These are phyloP conservation scores for Protobothrops mucrosquamatus DNA, from an alignment of 2,113 vertebrate species.

Conservation along the genomic window DNA sequence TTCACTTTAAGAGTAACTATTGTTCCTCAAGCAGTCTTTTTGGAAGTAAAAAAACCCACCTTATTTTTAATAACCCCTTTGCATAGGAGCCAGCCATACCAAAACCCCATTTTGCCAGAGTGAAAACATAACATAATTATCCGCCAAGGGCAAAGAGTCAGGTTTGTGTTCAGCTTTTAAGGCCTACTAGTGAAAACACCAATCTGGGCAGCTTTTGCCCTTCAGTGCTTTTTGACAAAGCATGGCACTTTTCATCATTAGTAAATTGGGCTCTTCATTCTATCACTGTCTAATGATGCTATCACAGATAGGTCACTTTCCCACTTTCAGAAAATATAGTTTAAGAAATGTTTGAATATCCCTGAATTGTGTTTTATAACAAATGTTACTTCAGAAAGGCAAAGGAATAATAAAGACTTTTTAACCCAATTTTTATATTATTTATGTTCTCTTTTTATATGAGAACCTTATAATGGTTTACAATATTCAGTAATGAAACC, in stretches of 20 bases:
- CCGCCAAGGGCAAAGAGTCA: not conserved
- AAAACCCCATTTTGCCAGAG: not conserved
- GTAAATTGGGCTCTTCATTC: conserved; percentile 19
- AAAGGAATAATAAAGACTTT: not conserved
- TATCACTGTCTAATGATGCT: conserved; percentile 10
- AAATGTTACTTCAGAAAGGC: not conserved
- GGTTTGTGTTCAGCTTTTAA: not conserved
- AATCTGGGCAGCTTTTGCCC: conserved; percentile 15
- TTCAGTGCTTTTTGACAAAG: conserved; percentile 3
- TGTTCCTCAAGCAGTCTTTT: not conserved
- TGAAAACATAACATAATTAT: conserved; percentile 24
- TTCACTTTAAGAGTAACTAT: not conserved
- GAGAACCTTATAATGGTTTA: not conserved
- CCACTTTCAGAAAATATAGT: conserved; percentile 6
- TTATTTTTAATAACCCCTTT: not conserved
- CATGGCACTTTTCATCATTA: conserved; percentile 9
- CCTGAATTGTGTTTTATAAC: not conserved
- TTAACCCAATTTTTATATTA: not conserved
- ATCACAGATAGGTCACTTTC: not conserved
- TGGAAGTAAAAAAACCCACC: not conserved
- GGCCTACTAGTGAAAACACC: conserved; percentile 11
- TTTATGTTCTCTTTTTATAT: not conserved
- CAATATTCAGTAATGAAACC: not conserved
- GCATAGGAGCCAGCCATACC: not conserved
- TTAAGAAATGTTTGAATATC: conserved; percentile 8